Evolutionary conservation across 2,888 invertebrate species (phyloP).

Genomic region (Phyllotreta striolata): DNA sequence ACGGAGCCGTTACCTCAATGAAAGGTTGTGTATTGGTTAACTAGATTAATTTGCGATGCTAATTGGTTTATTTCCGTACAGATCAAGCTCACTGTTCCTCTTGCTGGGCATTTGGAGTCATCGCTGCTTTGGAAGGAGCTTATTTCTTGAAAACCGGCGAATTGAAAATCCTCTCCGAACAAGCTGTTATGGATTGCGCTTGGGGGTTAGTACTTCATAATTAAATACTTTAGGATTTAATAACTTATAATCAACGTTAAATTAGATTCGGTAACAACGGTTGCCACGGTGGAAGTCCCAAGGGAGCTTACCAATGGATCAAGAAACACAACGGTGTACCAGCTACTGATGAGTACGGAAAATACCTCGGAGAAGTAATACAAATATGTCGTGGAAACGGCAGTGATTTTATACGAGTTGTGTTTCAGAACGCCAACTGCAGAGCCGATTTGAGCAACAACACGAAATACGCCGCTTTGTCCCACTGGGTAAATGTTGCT

Average conservation of each 20-base stretch:
- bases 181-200: too few relatives aligned
- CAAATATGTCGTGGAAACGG: constrained; percentile 2
- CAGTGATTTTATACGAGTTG: neutral
- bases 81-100: constrained; percentile 98
- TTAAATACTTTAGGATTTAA: constrained; percentile 50
- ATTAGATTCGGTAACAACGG: neutral
- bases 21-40: constrained; percentile 67
- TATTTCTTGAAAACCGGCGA: constrained; percentile 68
- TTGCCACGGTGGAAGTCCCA: too few relatives aligned
- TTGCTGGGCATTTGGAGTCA: constrained; percentile 96
- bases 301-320: too few relatives aligned
- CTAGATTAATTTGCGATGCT: constrained; percentile 10
- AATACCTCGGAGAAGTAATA: too few relatives aligned
- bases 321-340: too few relatives aligned
- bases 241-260: neutral
- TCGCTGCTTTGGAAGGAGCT: constrained; percentile 92
- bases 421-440: constrained; percentile 84
- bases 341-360: too few relatives aligned
- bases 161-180: too few relatives aligned
- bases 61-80: constrained; percentile 51
- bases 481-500: constrained; percentile 92
- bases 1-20: constrained; percentile 93
- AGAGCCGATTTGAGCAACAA: constrained; percentile 76
- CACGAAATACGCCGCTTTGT: constrained; percentile 71
- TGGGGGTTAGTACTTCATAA: too few relatives aligned